Base-by-base conservation (phyloP, 2,888 invertebrate species). In the Autographa gamma region DNA sequence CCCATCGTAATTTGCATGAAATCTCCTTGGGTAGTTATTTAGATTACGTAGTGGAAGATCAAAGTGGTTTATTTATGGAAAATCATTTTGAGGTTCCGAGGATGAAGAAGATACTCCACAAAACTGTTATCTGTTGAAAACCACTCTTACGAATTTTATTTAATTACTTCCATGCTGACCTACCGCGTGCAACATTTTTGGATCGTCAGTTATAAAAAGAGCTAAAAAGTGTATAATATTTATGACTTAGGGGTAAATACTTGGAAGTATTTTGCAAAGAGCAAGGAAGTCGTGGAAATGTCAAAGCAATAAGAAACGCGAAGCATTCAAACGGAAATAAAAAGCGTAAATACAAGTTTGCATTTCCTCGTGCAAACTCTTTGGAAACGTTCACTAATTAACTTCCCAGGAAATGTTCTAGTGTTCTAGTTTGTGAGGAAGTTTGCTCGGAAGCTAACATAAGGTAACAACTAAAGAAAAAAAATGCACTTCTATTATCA, bases 311-410 rank as follows among this genome's bases (percentile, higher is more conserved):
- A 60, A 43, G 43, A 32, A 65, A 48, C 62, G 58, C 54, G 41
- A 41, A 56, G 52, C 19, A 74, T 78, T 52, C n/a, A 59, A 74
- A 75, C 25, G 52, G 63, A 52, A 68, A 59, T 68, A 48, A 68
- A 74, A 68, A 74, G 64, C 63, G 34, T 66, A 32, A n/a, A 63
- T n/a, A 71, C 71, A 38, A 16, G 74, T 65, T 31, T 32, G 18
- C 14, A 25, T 60, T 77, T 77, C 67, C 75, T 62, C 54, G 60
- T 34, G 59, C 59, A 63, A 31, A 56, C 25, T 18, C 67, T 43
- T 66, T n/a, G 60, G 38, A 54, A 77, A 77, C 66, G 65, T 74
- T 63, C 60, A 71, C 63, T 77, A 74, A 79, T 79, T 79, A 79
- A 79, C 67, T 48, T 63, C 65, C 59, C 68, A 74, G 65, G 59